Conservation (phyloP, 2,888 invertebrate species). For the Augiades crinisus region DNA sequence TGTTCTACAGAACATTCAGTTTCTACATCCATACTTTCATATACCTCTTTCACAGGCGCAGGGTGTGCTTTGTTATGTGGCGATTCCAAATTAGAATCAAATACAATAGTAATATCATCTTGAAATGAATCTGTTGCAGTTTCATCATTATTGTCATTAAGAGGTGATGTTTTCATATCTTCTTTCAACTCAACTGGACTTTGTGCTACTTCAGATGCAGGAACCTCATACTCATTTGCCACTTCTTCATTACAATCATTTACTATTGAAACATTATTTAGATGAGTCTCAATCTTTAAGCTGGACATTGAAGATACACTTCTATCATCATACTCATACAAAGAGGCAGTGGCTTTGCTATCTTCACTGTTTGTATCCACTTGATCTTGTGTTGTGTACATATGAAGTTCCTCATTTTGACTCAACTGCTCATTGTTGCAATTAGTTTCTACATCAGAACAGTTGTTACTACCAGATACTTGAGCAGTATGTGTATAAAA, state of each 20-base stretch:
- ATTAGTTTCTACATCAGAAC: conserved; percentile 55
- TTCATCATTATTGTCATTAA: conserved; percentile 47
- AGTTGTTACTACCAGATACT: conserved; percentile 44
- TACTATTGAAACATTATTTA: conserved; percentile 44
- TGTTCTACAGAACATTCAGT: conserved; percentile 42
- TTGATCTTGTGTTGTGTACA: conserved; percentile 57
- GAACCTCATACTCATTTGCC: conserved; percentile 33
- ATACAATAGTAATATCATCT: conserved; percentile 38
- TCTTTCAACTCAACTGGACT: conserved; percentile 37
- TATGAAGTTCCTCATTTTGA: conserved; percentile 51
- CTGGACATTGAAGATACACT: conserved; percentile 64
- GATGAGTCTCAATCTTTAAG: conserved; percentile 64
- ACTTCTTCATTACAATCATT: conserved; percentile 44
- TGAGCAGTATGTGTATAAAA: conserved; percentile 44
- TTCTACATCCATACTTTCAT: conserved; percentile 49
- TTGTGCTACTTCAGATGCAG: conserved; percentile 31
- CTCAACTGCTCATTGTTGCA: conserved; percentile 55
- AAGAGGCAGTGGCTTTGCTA: conserved; percentile 60
- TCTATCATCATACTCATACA: conserved; percentile 70
- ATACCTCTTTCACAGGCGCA: conserved; percentile 38
- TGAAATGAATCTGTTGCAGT: conserved; percentile 42
- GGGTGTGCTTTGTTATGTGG: conserved; percentile 33
- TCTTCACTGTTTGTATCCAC: conserved; percentile 67
- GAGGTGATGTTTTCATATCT: conserved; percentile 32
- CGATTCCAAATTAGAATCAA: conserved; percentile 33